Conservation (phyloP, 1,140 invertebrate species). For the Trichonephila clavipes region DNA sequence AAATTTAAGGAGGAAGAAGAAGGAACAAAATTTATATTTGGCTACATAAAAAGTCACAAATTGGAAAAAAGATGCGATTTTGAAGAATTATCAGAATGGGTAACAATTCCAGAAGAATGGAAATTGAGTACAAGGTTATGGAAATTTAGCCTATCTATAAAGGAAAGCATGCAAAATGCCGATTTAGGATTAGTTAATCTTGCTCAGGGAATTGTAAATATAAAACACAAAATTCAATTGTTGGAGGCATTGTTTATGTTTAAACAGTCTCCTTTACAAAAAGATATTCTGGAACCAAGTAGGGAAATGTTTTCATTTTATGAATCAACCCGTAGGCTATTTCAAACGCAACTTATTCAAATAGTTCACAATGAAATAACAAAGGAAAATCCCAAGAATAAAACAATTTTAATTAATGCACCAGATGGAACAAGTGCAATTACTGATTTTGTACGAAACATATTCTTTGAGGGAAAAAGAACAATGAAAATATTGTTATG, state of each 20-base stretch:
- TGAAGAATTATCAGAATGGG: not conserved
- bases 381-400: slow-evolving; percentile 78
- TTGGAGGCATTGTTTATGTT: slow-evolving; percentile 5
- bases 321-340: not conserved
- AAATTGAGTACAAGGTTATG: not conserved
- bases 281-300: not conserved
- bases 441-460: slow-evolving; percentile 85
- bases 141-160: not conserved
- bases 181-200: not conserved
- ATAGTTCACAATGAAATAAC: not conserved
- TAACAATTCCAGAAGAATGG: not conserved
- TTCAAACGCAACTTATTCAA: not conserved
- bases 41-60: slow-evolving; percentile 33
- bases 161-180: not conserved
- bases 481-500: slow-evolving; percentile 86
- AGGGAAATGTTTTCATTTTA: not conserved
- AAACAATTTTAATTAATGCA: slow-evolving; percentile 86
- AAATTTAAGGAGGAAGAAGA: not conserved
- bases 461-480: slow-evolving; percentile 79
- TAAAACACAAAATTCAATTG: slow-evolving; percentile 31
- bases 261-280: slow-evolving; percentile 6
- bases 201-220: slow-evolving; percentile 35
- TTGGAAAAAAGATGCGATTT: not conserved
- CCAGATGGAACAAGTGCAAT: slow-evolving; percentile 88
- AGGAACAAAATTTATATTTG: not conserved